Evolutionary conservation across 2,888 invertebrate genomes (phyloP).

Genomic region (Elegia similella): DNA sequence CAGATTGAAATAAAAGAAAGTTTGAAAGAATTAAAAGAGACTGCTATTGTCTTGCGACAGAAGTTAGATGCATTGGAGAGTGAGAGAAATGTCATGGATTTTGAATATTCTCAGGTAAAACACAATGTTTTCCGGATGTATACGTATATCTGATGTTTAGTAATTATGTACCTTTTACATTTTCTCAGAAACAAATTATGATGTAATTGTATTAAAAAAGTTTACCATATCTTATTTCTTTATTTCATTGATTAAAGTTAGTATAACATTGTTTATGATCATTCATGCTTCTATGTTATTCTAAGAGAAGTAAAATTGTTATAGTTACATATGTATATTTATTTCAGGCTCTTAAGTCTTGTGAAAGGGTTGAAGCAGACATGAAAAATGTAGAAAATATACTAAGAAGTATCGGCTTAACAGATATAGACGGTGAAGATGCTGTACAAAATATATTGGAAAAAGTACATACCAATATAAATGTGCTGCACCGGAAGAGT

Average conservation of each 20-base stretch:
- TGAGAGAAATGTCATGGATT: conserved; percentile 68
- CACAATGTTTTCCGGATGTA: too few species aligned
- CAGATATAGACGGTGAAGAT: conserved; percentile 47
- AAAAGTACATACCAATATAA: conserved; percentile 60
- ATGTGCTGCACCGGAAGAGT: conserved; percentile 55
- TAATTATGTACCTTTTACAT: not conserved
- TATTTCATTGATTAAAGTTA: too few species aligned
- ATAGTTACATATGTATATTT: conserved; percentile 27
- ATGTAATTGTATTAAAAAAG: too few species aligned
- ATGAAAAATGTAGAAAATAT: conserved; percentile 62
- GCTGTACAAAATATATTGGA: conserved; percentile 48
- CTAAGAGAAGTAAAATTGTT: too few species aligned
- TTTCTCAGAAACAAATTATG: too few species aligned
- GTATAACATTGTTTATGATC: too few species aligned
- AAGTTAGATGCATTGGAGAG: conserved; percentile 63
- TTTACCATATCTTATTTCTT: too few species aligned
- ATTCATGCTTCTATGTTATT: too few species aligned
- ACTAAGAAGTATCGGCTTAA: conserved; percentile 57
- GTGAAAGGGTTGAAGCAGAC: conserved; percentile 75
- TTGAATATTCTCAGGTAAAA: conserved; percentile 65
- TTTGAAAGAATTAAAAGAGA: conserved; percentile 69
- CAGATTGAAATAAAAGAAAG: conserved; percentile 45
- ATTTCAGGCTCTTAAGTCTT: conserved; percentile 57
- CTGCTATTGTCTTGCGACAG: conserved; percentile 59
- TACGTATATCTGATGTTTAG: too few species aligned